Evolutionary conservation across 92 coral and sea anemone species (phyloP).

Genomic region (Porites lobata): DNA sequence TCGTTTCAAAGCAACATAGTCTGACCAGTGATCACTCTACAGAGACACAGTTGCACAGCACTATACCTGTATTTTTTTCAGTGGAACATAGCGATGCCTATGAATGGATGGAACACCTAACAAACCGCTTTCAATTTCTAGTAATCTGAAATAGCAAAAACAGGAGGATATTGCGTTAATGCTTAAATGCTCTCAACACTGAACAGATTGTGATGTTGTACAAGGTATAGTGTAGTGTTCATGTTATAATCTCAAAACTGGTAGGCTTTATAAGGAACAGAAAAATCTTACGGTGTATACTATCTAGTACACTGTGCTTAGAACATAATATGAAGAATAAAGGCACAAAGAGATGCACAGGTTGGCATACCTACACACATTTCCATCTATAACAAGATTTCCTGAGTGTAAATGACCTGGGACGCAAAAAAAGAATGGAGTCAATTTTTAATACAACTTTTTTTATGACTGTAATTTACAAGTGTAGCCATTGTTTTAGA

Average conservation of each 20-base stretch:
- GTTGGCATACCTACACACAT: constrained; percentile 84
- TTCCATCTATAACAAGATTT: constrained; percentile 94
- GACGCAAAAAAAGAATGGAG: too few species aligned
- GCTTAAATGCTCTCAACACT: too few species aligned
- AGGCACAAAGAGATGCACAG: neutral
- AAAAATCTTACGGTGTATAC: neutral
- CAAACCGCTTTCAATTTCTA: constrained; percentile 94
- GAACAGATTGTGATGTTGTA: neutral
- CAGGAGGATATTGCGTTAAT: too few species aligned
- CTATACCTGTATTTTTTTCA: constrained; percentile 90
- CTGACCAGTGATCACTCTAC: too few species aligned
- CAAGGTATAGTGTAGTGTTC: too few species aligned
- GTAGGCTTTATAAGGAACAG: too few species aligned
- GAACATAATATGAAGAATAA: neutral
- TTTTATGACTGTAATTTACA: too few species aligned
- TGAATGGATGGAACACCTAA: constrained; percentile 93
- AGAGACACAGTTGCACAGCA: too few species aligned
- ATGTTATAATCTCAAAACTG: too few species aligned
- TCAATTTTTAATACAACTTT: too few species aligned
- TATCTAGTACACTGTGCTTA: neutral
- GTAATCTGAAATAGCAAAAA: constrained; percentile 61
- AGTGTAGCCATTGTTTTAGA: too few species aligned
- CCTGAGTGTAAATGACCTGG: constrained; percentile 97
- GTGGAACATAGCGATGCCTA: constrained; percentile 90
- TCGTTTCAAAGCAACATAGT: too few species aligned